A percentile compares a stretch with the other conserved stretches of the same genome.
Conservation (phyloP, 2,888 invertebrate genomes). For the Tanytarsus gracilentus region DNA sequence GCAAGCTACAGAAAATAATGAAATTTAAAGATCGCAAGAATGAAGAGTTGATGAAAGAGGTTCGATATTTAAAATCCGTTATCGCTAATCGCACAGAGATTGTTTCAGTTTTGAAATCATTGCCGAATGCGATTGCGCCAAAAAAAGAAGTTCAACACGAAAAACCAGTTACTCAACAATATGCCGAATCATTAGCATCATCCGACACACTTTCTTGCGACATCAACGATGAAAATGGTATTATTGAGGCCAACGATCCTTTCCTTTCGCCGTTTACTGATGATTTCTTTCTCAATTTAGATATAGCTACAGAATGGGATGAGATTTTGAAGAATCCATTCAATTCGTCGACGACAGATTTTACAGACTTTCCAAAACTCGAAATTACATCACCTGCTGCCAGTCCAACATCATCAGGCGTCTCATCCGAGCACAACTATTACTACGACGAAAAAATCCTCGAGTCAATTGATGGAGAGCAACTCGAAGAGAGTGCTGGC, state of each 20-base stretch:
- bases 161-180: constrained; percentile 16
- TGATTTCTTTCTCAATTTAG: constrained; percentile 36
- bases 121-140: constrained; percentile 34
- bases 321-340: constrained; percentile 20
- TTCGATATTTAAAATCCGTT: constrained; percentile 48
- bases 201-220: constrained; percentile 12
- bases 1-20: constrained; percentile 44
- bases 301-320: constrained; percentile 28
- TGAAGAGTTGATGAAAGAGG: constrained; percentile 46
- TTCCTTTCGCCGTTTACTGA: constrained; percentile 32
- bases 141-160: not conserved
- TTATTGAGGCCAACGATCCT: constrained; percentile 24
- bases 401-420: constrained; percentile 27
- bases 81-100: constrained; percentile 49
- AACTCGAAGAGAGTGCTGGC: constrained; percentile 43
- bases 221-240: constrained; percentile 11
- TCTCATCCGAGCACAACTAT: constrained; percentile 33
- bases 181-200: constrained; percentile 21
- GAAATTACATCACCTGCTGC: constrained; percentile 30
- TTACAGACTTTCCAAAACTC: constrained; percentile 18
- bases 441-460: constrained; percentile 36
- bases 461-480: constrained; percentile 37
- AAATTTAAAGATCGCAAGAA: constrained; percentile 45
- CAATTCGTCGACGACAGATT: not conserved
- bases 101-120: constrained; percentile 44